phyloP scores from a whole-genome alignment of 1,140 invertebrate genomes.

The Anagrus nilaparvatae region DNA sequence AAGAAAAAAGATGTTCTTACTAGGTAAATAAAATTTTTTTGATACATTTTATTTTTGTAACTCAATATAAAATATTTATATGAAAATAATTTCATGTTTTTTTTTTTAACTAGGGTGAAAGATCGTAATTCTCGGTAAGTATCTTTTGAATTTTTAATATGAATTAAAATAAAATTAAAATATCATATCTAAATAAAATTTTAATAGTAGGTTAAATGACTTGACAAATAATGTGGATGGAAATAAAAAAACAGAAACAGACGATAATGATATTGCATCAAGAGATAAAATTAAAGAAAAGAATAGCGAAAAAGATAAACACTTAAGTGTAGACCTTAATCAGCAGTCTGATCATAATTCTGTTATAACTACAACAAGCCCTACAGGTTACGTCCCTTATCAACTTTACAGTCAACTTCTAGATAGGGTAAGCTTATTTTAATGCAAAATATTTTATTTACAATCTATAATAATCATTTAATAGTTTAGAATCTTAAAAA shows the following conservation, averaged over 20 bases:
- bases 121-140: neutral
- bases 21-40: slow-evolving; percentile 18
- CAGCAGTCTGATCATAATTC: slow-evolving; percentile 16
- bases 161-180: neutral
- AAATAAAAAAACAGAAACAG: slow-evolving; percentile 21
- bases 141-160: too few species aligned
- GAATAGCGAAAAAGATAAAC: slow-evolving; percentile 26
- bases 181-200: neutral
- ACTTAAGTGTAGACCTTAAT: slow-evolving; percentile 15
- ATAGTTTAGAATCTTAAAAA: neutral
- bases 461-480: too few species aligned
- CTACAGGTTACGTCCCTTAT: slow-evolving; percentile 35
- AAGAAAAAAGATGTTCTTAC: slow-evolving; percentile 28
- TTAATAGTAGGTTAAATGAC: slow-evolving; percentile 1
- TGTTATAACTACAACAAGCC: slow-evolving; percentile 17
- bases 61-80: slow-evolving; percentile 1
- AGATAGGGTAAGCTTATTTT: slow-evolving; percentile 31
- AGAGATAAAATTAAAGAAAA: slow-evolving; percentile 29
- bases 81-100: slow-evolving; percentile 3
- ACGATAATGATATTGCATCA: slow-evolving; percentile 24
- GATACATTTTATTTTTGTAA: neutral
- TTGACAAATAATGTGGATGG: slow-evolving; percentile 17
- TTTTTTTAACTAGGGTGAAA: neutral
- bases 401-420: slow-evolving; percentile 35
- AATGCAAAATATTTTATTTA: too few species aligned